phyloP scores from a whole-genome alignment of 1,140 invertebrate species.

The Episyrphus balteatus region DNA sequence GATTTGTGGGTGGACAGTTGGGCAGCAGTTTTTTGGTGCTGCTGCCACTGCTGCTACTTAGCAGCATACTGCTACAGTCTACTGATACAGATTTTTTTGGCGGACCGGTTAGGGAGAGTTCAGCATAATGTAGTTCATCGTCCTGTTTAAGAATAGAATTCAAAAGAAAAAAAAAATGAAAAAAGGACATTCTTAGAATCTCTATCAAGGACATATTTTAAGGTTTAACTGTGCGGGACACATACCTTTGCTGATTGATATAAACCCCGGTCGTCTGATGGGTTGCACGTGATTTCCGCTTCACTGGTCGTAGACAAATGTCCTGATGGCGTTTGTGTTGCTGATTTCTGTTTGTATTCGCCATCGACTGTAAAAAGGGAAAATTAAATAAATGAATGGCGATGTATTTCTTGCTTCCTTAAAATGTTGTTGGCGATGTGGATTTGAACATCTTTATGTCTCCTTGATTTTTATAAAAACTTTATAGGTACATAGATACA shows the following conservation, averaged over 20 bases:
- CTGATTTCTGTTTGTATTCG: conserved; percentile 39
- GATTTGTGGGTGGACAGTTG: conserved; percentile 21
- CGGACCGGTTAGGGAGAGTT: conserved; percentile 44
- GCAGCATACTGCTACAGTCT: conserved; percentile 12
- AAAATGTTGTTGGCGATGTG: no score
- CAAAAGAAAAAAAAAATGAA: conserved; percentile 5
- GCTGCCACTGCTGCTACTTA: conserved; percentile 21
- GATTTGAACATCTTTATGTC: no score
- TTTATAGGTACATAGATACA: no score
- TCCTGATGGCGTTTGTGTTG: conserved; percentile 37
- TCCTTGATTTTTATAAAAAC: no score
- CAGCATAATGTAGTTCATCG: conserved; percentile 61
- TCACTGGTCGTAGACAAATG: conserved; percentile 36
- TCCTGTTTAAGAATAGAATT: conserved; percentile 17
- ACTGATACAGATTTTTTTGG: conserved; percentile 11
- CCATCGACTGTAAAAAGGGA: conserved; percentile 25
- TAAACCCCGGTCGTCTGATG: conserved; percentile 24
- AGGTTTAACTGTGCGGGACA: not conserved
- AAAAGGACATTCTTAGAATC: not conserved
- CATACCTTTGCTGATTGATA: conserved; percentile 35
- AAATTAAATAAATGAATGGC: not conserved
- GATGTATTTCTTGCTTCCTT: no score
- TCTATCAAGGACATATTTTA: not conserved
- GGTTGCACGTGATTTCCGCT: conserved; percentile 36
- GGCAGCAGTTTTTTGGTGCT: conserved; percentile 31